Conservation (phyloP, 2,113 vertebrate genomes). For the Tamias sibiricus region DNA sequence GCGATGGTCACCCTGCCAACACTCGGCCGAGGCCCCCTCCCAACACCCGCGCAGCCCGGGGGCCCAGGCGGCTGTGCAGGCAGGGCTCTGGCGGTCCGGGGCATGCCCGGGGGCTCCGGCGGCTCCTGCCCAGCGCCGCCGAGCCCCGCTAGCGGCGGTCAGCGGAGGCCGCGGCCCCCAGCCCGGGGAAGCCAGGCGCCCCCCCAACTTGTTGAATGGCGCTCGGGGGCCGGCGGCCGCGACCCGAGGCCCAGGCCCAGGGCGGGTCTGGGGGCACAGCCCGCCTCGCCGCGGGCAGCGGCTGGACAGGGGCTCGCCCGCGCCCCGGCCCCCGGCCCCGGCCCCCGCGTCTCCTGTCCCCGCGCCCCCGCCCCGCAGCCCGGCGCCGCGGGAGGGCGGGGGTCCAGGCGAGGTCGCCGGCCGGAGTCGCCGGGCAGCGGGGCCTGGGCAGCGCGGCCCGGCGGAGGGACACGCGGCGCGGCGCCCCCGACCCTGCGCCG, state of each 20-base stretch:
- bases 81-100: too few relatives aligned
- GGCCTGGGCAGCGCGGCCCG: background rate
- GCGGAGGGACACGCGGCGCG: background rate
- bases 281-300: too few relatives aligned
- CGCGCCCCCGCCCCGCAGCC: background rate
- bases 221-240: background rate
- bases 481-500: too few relatives aligned
- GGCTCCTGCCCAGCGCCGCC: too few relatives aligned
- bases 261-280: too few relatives aligned
- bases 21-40: background rate
- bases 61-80: background rate
- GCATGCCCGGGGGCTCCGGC: too few relatives aligned
- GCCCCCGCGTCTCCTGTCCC: background rate
- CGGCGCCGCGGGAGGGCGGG: background rate
- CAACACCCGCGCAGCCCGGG: too few relatives aligned
- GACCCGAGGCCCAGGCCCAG: too few relatives aligned
- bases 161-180: background rate
- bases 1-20: too few relatives aligned
- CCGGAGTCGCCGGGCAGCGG: slow-evolving; percentile 40
- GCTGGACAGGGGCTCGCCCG: too few relatives aligned
- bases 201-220: slow-evolving; percentile 77
- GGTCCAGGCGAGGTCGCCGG: background rate
- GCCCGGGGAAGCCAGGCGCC: background rate
- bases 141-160: too few relatives aligned
- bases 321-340: too few relatives aligned